Conservation (phyloP, 2,113 vertebrate genomes). For the Collichthys lucidus region DNA sequence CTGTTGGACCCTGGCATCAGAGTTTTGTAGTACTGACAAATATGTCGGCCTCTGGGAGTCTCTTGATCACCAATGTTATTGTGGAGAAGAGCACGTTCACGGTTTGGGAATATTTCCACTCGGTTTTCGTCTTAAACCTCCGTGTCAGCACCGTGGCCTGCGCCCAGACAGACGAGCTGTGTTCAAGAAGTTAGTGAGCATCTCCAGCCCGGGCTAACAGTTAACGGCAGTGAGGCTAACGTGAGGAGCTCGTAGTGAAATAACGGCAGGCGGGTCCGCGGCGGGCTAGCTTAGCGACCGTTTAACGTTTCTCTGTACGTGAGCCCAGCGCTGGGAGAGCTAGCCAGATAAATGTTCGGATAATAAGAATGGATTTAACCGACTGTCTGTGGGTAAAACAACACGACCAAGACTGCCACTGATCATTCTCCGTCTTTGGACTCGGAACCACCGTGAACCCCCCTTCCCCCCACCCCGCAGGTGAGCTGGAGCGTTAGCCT, state of each 20-base stretch:
- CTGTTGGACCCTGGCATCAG: slow-evolving; percentile 43
- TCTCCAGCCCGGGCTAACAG: slow-evolving; percentile 3
- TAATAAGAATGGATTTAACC: neutral
- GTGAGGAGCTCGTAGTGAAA: slow-evolving; percentile 23
- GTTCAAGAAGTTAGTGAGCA: slow-evolving; percentile 8
- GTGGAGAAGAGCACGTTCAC: neutral
- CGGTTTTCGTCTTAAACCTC: neutral
- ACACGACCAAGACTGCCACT: neutral
- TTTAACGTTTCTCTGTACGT: slow-evolving; percentile 29
- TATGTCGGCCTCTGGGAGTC: slow-evolving; percentile 55
- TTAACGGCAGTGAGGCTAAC: slow-evolving; percentile 16
- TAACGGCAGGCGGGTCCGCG: slow-evolving; percentile 13
- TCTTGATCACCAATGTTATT: neutral
- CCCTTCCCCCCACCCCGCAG: slow-evolving; percentile 24
- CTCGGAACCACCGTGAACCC: neutral
- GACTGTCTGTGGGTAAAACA: neutral
- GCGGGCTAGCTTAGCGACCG: slow-evolving; percentile 21
- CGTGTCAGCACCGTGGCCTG: neutral
- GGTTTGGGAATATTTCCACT: slow-evolving; percentile 10
- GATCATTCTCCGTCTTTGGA: slow-evolving; percentile 23
- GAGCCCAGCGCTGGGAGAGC: slow-evolving; percentile 29
- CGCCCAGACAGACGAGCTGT: neutral
- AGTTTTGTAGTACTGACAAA: slow-evolving; percentile 61
- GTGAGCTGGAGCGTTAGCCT: slow-evolving; percentile 61
- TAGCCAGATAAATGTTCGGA: neutral